Evolutionary conservation across 2,888 invertebrate species (phyloP).

Genomic region (Philereme vetulata): DNA sequence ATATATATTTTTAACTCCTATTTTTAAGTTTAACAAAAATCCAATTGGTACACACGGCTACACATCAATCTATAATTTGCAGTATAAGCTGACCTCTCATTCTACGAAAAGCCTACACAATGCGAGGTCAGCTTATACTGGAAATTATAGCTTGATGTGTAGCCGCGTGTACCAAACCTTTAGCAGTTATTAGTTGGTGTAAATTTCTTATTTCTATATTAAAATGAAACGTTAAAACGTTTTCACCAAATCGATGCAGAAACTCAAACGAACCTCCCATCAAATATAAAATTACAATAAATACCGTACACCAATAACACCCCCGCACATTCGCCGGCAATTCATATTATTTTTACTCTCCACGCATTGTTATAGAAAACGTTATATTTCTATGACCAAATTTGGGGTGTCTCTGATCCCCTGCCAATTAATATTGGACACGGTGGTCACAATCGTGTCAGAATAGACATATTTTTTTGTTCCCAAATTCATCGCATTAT

Average conservation of each 20-base stretch:
- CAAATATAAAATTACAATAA: constrained; percentile 49
- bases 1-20: too few species aligned
- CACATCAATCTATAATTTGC: too few species aligned
- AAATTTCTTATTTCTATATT: too few species aligned
- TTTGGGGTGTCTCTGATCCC: constrained; percentile 67
- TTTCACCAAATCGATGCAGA: constrained; percentile 2
- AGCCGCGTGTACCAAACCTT: too few species aligned
- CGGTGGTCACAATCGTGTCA: constrained; percentile 76
- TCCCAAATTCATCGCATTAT: constrained; percentile 30
- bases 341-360: constrained; percentile 75
- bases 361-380: constrained; percentile 68
- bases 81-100: too few species aligned
- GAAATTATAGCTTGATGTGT: too few species aligned
- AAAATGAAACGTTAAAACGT: too few species aligned
- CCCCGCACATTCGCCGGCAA: constrained; percentile 67
- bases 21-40: too few species aligned
- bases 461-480: constrained; percentile 67
- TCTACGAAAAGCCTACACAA: too few species aligned
- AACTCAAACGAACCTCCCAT: constrained; percentile 35
- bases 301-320: constrained; percentile 58
- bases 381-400: constrained; percentile 60
- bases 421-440: constrained; percentile 81
- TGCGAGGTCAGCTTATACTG: too few species aligned
- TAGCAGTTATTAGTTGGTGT: too few species aligned
- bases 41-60: too few species aligned